Evolutionary conservation across 2,113 vertebrate species (phyloP), one percentile per base, ranked within the genome.

Genomic region (Nothobranchius kuhntae): DNA sequence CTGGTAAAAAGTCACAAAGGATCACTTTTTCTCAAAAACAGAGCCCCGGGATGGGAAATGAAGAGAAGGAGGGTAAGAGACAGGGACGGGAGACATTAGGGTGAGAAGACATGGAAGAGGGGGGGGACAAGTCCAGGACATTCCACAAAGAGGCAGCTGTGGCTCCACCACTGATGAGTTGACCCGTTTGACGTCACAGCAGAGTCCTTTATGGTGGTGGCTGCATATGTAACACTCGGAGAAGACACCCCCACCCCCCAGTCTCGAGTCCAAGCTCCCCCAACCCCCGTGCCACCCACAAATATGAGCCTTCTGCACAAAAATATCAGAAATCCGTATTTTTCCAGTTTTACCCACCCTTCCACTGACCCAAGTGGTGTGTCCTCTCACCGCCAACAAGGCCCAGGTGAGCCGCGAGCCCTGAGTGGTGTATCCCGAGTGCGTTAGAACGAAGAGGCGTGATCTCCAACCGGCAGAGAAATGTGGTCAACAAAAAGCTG

Each of bases 401-500:
- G 79, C 74, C 35, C 71, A 80, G 45, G 75, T 63, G 66, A 71
- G 72, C 65, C 42, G 73, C 42, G 65, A 36, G 80, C 84, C 86
- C 86, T 7, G 42, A 87, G 86, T 91, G 89, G 87, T 78, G 78
- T 61, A 79, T 85, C 83, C 86, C 55, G 65, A 89, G 90, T 88
- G 88, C 74, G 73, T 87, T 75, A 80, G 68, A 81, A 82, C 69
- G 78, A 91, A 84, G 81, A 80, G 81, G 78, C 70, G 71, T 83
- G 72, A 85, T 91, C 91, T 91, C 93, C 91, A 91, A 86, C 85
- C 87, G 87, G 86, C 89, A 91, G 92, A 82, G 67, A 79, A 81
- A 70, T 62, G 64, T 80, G 75, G 75, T 87, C 67, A 80, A 91
- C 90, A 61, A 83, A 93, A 92, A 87, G 92, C 89, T 89, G 91